Evolutionary conservation across 2,888 invertebrate genomes (phyloP).

Genomic region (Euzetes globulus): DNA sequence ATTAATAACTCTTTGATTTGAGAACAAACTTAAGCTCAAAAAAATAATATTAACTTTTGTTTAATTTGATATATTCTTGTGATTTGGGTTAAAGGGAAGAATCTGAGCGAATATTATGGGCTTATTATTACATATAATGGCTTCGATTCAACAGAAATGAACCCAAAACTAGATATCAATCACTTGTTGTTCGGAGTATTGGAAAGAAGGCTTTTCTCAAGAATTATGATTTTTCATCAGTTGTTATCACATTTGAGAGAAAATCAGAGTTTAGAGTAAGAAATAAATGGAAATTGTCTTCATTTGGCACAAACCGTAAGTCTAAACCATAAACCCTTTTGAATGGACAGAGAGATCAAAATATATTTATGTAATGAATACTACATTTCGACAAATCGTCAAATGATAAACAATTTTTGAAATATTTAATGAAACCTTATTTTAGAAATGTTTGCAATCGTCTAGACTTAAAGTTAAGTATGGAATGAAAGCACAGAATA

Average conservation of each 20-base stretch:
- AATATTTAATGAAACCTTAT: too few species aligned
- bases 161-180: conserved; percentile 26
- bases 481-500: background rate
- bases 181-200: background rate
- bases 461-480: background rate
- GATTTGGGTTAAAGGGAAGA: background rate
- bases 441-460: too few species aligned
- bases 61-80: too few species aligned
- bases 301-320: conserved; percentile 10
- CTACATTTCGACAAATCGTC: background rate
- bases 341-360: background rate
- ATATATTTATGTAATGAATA: background rate
- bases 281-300: background rate
- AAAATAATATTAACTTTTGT: too few species aligned
- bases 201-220: background rate
- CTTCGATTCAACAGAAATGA: background rate
- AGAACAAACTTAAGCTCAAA: background rate
- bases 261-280: background rate
- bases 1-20: background rate
- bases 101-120: background rate
- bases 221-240: background rate
- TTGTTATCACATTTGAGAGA: background rate
- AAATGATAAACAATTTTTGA: background rate
- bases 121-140: conserved; percentile 16
- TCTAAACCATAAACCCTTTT: background rate